These are phyloP conservation scores for Poecilia latipinna DNA, from an alignment of 2,113 vertebrate genomes.

Conservation along the genomic window DNA sequence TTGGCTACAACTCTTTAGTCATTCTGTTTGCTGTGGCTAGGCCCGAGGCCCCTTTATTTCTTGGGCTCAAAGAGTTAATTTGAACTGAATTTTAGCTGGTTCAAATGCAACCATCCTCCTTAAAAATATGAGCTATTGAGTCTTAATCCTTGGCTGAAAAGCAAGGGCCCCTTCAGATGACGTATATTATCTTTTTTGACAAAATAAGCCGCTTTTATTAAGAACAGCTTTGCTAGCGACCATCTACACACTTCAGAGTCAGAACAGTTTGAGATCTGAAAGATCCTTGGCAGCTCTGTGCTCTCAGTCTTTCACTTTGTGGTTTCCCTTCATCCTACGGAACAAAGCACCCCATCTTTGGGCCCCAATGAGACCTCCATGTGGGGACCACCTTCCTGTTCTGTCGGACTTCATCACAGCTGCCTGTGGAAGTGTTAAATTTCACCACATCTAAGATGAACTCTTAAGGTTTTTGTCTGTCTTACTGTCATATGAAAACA, in stretches of 20 bases:
- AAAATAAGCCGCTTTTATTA: constrained; percentile 51
- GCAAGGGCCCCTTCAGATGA: constrained; percentile 32
- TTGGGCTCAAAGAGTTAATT: constrained; percentile 1
- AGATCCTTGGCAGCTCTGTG: constrained; percentile 22
- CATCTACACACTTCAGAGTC: constrained; percentile 29
- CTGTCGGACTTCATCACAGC: constrained; percentile 21
- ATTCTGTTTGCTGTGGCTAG: not conserved
- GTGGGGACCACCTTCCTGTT: constrained; percentile 26
- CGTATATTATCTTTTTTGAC: constrained; percentile 25
- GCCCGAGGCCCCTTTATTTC: not conserved
- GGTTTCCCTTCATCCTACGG: constrained; percentile 34
- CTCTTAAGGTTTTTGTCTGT: constrained; percentile 45
- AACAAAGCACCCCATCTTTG: constrained; percentile 45
- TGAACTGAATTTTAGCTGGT: constrained; percentile 52
- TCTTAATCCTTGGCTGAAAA: constrained; percentile 29
- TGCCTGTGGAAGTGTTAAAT: constrained; percentile 35
- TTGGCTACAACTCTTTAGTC: not conserved
- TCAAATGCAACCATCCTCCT: constrained; percentile 30
- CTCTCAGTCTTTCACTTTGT: constrained; percentile 20
- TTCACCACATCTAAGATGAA: constrained; percentile 57
- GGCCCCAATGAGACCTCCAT: constrained; percentile 57
- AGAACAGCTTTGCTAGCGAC: constrained; percentile 28
- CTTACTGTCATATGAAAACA: constrained; percentile 42
- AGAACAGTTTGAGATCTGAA: constrained; percentile 33
- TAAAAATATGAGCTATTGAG: constrained; percentile 25